Conservation (phyloP, 2,113 vertebrate species). For the Indicator indicator region DNA sequence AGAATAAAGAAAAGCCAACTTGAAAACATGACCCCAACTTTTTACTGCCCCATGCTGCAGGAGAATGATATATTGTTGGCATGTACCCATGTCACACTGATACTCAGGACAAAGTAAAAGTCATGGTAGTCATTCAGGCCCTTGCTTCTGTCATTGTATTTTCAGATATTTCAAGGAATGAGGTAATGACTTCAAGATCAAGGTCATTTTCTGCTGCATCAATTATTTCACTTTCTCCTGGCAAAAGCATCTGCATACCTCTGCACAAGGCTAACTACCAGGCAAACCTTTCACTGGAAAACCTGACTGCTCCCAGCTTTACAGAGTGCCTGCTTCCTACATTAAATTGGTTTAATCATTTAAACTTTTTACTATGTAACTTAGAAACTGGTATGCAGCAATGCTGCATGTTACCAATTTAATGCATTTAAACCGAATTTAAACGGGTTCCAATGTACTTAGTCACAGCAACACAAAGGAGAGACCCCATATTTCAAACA, state of each 20-base stretch:
- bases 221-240: slow-evolving; percentile 80
- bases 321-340: slow-evolving; percentile 66
- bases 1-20: slow-evolving; percentile 44
- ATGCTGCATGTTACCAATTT: slow-evolving; percentile 77
- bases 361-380: slow-evolving; percentile 76
- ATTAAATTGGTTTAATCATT: slow-evolving; percentile 77
- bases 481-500: slow-evolving; percentile 78
- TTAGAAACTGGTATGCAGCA: slow-evolving; percentile 70
- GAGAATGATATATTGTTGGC: slow-evolving; percentile 63
- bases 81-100: slow-evolving; percentile 65
- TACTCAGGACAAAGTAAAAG: slow-evolving; percentile 65
- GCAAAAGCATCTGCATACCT: slow-evolving; percentile 74
- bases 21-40: slow-evolving; percentile 71
- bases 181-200: slow-evolving; percentile 79
- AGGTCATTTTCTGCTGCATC: slow-evolving; percentile 77
- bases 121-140: slow-evolving; percentile 72
- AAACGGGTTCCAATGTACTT: slow-evolving; percentile 76
- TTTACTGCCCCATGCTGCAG: slow-evolving; percentile 18
- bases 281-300: slow-evolving; percentile 71
- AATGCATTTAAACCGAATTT: slow-evolving; percentile 75
- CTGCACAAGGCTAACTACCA: slow-evolving; percentile 67
- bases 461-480: slow-evolving; percentile 75
- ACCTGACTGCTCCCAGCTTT: slow-evolving; percentile 62
- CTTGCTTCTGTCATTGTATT: slow-evolving; percentile 71
- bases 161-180: slow-evolving; percentile 78